Base-by-base conservation (phyloP, 2,888 invertebrate genomes). In the Hemithea aestivaria region DNA sequence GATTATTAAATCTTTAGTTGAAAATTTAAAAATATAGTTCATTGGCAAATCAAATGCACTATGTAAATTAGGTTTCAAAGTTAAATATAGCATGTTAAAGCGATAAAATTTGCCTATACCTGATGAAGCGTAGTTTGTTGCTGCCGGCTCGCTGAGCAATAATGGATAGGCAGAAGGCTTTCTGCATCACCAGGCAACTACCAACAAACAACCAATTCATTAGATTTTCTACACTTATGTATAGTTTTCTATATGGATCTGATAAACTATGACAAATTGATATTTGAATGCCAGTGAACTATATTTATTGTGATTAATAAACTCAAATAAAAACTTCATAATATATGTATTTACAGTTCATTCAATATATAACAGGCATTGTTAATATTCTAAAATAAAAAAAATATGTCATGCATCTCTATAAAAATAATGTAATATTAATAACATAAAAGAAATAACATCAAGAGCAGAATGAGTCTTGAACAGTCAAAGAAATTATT, bases 91-190 rank as follows among this genome's bases (percentile, higher is more conserved):
- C 48, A 48, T 34, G 41, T 39, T 63, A 62, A 71, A 75, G 66
- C 58, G 58, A 77, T 74, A 81, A 80, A 82, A 80, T 82, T 77
- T 80, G 79, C 85, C 85, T 85, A 83, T 87, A 87, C 87, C 87
- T 87, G 87, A 85, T 87, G 87, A 82, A 87, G 87, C 78, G 88
- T 83, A 87, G 88, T 84, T 87, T 87, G 88, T 85, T 87, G 87
- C 85, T 88, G 88, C 85, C 88, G 88, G 85, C 87, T 87, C 88
- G 88, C 88, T 87, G 88, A 88, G 88, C 88, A 88, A 88, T 88
- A 88, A 88, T 88, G 88, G 80, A 88, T 88, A 79, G 88, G 88
- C 87, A 88, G 88, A 87, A 88, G 88, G 84, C 88, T 88, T 88
- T 88, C 88, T 84, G 88, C 88, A 85, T 88, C 88, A 87, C 88